phyloP scores from a whole-genome alignment of 2,113 vertebrate species.

The Loxodonta africana region DNA sequence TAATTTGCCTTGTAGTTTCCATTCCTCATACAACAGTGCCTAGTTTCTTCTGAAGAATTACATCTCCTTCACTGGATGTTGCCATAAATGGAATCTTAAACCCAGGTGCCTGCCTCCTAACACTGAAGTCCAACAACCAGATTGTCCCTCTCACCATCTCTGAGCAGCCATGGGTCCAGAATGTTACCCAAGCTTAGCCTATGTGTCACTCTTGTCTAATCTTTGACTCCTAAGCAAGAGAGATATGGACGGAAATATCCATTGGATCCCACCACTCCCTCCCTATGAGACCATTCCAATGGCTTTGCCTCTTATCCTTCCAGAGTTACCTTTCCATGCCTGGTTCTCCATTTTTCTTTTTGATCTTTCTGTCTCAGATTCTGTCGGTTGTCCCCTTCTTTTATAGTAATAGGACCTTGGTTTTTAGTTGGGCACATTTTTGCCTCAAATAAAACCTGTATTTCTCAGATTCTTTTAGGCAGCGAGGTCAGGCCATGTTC shows the following conservation, averaged over 20 bases:
- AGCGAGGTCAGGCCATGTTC: not conserved
- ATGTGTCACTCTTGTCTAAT: not conserved
- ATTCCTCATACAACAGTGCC: not conserved
- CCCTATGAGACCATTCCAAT: not conserved
- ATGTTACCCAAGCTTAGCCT: not conserved
- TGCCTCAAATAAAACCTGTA: not conserved
- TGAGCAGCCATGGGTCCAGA: not conserved
- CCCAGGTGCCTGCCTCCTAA: not conserved
- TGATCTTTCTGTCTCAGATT: not conserved
- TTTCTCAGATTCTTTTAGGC: not conserved
- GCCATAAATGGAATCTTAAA: not conserved
- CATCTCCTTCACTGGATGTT: not conserved
- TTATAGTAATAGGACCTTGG: not conserved
- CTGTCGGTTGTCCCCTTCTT: not conserved
- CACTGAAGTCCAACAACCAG: not conserved
- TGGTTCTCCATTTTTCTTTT: not conserved
- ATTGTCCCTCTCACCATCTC: not conserved
- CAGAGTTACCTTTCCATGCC: not conserved
- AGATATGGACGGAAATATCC: not conserved
- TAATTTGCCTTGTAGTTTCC: slow-evolving; percentile 19
- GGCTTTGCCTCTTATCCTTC: not conserved
- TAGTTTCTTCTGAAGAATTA: not conserved
- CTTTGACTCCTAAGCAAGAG: not conserved
- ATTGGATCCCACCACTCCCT: not conserved
- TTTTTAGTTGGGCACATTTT: not conserved